These are phyloP conservation scores for Corbicula japonica DNA, from an alignment of 2,888 invertebrate species.

Conservation along the genomic window DNA sequence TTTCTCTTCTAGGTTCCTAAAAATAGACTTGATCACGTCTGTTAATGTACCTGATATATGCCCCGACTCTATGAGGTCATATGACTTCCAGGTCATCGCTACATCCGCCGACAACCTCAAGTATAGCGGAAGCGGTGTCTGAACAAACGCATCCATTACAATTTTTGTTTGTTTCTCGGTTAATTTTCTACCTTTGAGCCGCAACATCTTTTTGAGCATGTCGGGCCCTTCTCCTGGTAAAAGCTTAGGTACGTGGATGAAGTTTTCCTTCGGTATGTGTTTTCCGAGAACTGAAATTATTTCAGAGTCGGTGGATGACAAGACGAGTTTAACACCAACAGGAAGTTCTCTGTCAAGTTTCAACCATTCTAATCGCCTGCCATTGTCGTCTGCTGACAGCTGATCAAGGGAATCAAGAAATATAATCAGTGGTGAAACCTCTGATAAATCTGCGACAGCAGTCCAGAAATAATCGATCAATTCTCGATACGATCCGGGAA, in stretches of 20 bases:
- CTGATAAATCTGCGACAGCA: constrained; percentile 34
- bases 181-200: constrained; percentile 58
- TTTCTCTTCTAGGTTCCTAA: constrained; percentile 68
- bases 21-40: constrained; percentile 73
- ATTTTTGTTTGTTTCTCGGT: constrained; percentile 68
- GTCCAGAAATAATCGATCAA: constrained; percentile 27
- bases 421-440: constrained; percentile 65
- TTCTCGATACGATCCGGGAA: constrained; percentile 27
- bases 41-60: constrained; percentile 67
- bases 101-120: constrained; percentile 75
- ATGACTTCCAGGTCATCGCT: constrained; percentile 74
- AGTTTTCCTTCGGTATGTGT: constrained; percentile 39
- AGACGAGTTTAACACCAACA: constrained; percentile 67
- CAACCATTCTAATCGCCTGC: constrained; percentile 76
- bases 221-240: constrained; percentile 66
- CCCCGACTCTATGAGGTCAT: constrained; percentile 52
- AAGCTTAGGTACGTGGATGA: constrained; percentile 66
- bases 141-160: constrained; percentile 66
- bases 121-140: constrained; percentile 75
- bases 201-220: constrained; percentile 70
- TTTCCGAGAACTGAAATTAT: constrained; percentile 69
- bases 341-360: constrained; percentile 65
- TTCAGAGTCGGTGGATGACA: constrained; percentile 74
- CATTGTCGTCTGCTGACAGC: constrained; percentile 66
- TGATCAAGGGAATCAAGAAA: constrained; percentile 77